phyloP scores from a whole-genome alignment of 2,113 vertebrate species.

The Ammodytes marinus region DNA sequence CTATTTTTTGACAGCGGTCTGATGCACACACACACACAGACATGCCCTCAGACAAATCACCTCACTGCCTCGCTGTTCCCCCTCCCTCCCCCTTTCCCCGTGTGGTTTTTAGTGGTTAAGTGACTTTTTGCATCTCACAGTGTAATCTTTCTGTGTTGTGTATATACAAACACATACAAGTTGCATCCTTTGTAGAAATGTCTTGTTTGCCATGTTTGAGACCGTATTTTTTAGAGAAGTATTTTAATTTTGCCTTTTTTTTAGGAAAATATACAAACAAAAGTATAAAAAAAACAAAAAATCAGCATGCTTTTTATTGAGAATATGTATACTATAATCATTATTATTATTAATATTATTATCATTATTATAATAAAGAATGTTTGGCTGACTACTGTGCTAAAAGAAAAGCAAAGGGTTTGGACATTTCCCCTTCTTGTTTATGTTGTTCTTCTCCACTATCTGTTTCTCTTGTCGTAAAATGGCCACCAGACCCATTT shows the following conservation, averaged over 20 bases:
- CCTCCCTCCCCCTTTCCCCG: constrained; percentile 9
- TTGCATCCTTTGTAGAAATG: constrained; percentile 81
- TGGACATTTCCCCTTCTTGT: constrained; percentile 78
- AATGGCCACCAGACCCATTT: constrained; percentile 76
- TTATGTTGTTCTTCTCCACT: constrained; percentile 73
- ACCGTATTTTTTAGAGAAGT: constrained; percentile 76
- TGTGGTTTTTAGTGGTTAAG: constrained; percentile 74
- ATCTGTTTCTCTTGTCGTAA: constrained; percentile 76
- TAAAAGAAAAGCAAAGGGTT: constrained; percentile 76
- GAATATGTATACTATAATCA: constrained; percentile 79
- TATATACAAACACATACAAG: constrained; percentile 76
- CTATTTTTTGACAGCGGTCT: constrained; percentile 57
- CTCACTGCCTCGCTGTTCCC: constrained; percentile 49
- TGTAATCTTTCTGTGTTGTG: constrained; percentile 79
- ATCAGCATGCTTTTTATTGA: constrained; percentile 81
- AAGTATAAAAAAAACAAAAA: constrained; percentile 26
- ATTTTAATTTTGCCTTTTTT: constrained; percentile 72
- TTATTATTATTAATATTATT: constrained; percentile 84
- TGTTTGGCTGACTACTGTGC: constrained; percentile 80
- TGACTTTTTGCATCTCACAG: constrained; percentile 78
- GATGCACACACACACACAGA: constrained; percentile 68
- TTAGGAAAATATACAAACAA: constrained; percentile 49
- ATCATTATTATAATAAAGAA: constrained; percentile 83
- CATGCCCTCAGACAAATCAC: constrained; percentile 42
- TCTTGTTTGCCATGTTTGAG: constrained; percentile 80